Evolutionary conservation across 2,113 vertebrate genomes (phyloP), one percentile per base, ranked within the genome.

Genomic region (Vulpes vulpes): DNA sequence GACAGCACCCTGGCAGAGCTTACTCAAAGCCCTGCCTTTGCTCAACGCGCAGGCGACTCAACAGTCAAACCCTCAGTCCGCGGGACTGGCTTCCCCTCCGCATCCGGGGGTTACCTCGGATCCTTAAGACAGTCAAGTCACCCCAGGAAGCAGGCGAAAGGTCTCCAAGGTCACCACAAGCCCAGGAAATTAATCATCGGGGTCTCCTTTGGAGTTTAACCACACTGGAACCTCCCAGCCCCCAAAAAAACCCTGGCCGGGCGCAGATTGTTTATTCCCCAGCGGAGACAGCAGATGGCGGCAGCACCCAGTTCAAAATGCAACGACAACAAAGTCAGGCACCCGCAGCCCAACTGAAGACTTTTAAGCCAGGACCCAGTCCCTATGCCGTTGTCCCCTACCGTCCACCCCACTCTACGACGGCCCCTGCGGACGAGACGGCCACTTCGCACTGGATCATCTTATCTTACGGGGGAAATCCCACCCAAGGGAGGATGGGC

Each of bases 241-340:
- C 83, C 78, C 51, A 0, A 43, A 49, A 43, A 49, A 87, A 25
- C 5, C 82, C n/a, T 38, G 27, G 71, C 78, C 59, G 23, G 11
- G 23, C 4, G 0, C n/a, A 2, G 17, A 22, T 30, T 23, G 2
- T 60, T 35, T 57, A 60, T 73, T 90, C 74, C 90, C 17, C 64
- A 57, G 43, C 15, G 53, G 65, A 92, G 93, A 96, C 98, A 65
- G 84, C 97, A 98, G 98, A 96, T 95, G 98, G 98, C 98, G 87
- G 98, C 96, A 98, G 74, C 67, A 60, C 53, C 96, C 97, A 27
- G 30, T 71, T 55, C 82, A 59, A 93, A 35, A 60, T 1, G 5
- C 62, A 2, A 88, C 60, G 88, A 89, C 95, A 91, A 89, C 95
- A 91, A 92, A 95, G 96, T 91, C 8, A 1, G 51, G 67, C 79